Percentiles rank a stretch among this genome's conserved stretches.
phyloP scores from a whole-genome alignment of 2,797 vertebrate species.

The Micromesistius poutassou region DNA sequence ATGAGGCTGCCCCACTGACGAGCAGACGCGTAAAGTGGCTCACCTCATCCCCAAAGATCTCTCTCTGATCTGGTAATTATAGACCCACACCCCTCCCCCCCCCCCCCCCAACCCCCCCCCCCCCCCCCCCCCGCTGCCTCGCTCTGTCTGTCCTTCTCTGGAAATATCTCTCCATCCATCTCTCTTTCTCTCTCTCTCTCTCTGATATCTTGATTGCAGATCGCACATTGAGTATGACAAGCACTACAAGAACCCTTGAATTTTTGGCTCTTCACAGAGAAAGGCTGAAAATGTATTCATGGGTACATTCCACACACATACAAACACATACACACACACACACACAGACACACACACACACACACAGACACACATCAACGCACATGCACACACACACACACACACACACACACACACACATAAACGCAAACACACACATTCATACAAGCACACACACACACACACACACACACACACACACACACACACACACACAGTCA shows the following conservation, averaged over 20 bases:
- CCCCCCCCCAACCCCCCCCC: constrained; percentile 37
- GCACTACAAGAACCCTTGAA: constrained; percentile 64
- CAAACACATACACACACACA: not conserved
- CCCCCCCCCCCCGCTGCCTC: constrained; percentile 6
- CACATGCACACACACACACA: constrained; percentile 23
- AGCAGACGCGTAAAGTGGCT: constrained; percentile 53
- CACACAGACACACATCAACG: not conserved
- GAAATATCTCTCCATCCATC: constrained; percentile 11
- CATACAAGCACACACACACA: not conserved
- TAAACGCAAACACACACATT: too few relatives aligned
- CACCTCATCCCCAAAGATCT: constrained; percentile 63
- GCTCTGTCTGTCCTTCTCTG: not conserved
- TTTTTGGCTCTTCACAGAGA: constrained; percentile 51
- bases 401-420: not conserved
- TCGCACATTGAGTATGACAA: constrained; percentile 59
- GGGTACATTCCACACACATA: constrained; percentile 47
- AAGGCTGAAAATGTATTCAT: constrained; percentile 56
- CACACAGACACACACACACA: too few relatives aligned
- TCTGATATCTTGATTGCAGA: constrained; percentile 67
- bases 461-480: too few relatives aligned
- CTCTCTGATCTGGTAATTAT: constrained; percentile 70
- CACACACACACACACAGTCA: not conserved
- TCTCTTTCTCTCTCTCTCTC: constrained; percentile 31
- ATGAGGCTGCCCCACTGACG: constrained; percentile 43
- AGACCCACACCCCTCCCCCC: constrained; percentile 39